Evolutionary conservation across 2,888 invertebrate genomes (phyloP), one percentile per base, ranked within the genome.

Genomic region (Platycheirus albimanus): DNA sequence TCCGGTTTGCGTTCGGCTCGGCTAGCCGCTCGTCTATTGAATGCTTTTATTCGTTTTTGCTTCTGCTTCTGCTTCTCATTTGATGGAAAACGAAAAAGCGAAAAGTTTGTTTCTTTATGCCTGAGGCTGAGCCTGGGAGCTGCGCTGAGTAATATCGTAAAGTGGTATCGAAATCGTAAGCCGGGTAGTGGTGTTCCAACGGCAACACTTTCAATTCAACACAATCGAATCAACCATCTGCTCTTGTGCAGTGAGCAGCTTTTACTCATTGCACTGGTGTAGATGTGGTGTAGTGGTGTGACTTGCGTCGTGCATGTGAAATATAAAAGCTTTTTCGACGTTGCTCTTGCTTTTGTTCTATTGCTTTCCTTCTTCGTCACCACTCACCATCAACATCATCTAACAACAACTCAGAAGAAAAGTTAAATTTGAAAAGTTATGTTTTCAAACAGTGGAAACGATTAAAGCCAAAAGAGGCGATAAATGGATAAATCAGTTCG

Each of bases 1-100:
- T 81, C 77, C 81, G 64, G 71, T 71, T n/a, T n/a, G n/a, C n/a
- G n/a, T n/a, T n/a, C n/a, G n/a, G n/a, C n/a, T n/a, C n/a, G n/a
- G n/a, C n/a, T n/a, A n/a, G n/a, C n/a, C n/a, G n/a, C n/a, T 77
- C 61, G 43, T 45, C 30, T 30, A 61, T 36, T 49, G 24, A 45
- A 38, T 36, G 49, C 47, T 15, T 24, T 24, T 24, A 24, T 6
- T 4, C 24, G 24, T 24, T 24, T 24, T 24, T 15, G 58, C 38
- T n/a, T 45, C 30, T n/a, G n/a, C n/a, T n/a, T n/a, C 36, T 13
- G 41, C 36, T 33, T 20, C 41, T 17, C 61, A 13, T 56, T 43
- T 3, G 15, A 0, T 38, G 28, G 6, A 15, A n/a, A n/a, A n/a
- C n/a, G n/a, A 11, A 49, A 49, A 24, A 15, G 20, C 13, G 20